phyloP scores from a whole-genome alignment of 2,113 vertebrate genomes.

The Callionymus lyra region DNA sequence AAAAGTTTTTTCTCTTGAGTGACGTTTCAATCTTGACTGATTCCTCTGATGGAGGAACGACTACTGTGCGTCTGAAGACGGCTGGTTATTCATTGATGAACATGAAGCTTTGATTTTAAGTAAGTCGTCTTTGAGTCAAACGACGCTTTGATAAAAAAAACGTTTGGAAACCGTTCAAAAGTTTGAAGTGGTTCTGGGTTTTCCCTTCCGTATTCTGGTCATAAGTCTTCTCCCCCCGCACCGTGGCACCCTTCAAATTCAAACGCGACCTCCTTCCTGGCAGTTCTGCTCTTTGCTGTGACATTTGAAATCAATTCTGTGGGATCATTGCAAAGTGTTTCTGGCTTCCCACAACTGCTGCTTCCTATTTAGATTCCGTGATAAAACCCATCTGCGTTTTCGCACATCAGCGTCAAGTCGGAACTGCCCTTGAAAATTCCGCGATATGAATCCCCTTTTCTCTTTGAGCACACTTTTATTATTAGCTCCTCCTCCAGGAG shows the following conservation, averaged over 20 bases:
- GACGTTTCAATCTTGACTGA: too few relatives aligned
- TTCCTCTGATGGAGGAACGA: too few relatives aligned
- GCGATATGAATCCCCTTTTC: conserved; percentile 39
- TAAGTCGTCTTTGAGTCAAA: too few relatives aligned
- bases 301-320: conserved; percentile 24
- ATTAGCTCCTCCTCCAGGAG: conserved; percentile 28
- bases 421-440: conserved; percentile 36
- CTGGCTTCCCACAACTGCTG: conserved; percentile 6
- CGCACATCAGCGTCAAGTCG: conserved; percentile 18
- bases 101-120: too few relatives aligned
- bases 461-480: conserved; percentile 12
- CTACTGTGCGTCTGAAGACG: too few relatives aligned
- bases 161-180: too few relatives aligned
- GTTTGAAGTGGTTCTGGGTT: too few relatives aligned
- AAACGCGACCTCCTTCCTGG: conserved; percentile 29
- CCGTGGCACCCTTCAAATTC: conserved; percentile 47
- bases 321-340: conserved; percentile 13
- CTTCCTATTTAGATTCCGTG: conserved; percentile 36
- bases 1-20: too few relatives aligned
- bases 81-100: too few relatives aligned
- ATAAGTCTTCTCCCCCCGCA: conserved; percentile 1
- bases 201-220: too few relatives aligned
- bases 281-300: conserved; percentile 27
- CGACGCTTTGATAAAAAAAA: too few relatives aligned
- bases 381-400: conserved; percentile 27